Evolutionary conservation across 2,113 vertebrate genomes (phyloP), one percentile per base, ranked within the genome.

Genomic region (Silurus glanis): DNA sequence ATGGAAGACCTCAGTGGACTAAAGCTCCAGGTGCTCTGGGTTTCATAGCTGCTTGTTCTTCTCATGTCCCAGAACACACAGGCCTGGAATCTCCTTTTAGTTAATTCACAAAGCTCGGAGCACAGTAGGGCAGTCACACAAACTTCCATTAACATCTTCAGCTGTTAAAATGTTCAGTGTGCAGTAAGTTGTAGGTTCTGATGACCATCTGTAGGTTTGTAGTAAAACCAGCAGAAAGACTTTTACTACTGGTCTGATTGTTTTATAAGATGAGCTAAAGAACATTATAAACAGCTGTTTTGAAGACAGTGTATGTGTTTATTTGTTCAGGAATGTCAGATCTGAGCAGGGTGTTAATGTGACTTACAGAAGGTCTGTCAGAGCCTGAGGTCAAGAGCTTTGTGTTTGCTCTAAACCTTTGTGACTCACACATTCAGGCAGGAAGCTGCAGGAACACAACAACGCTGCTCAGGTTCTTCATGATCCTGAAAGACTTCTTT

Each of bases 361-460:
- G 55, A 21, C 23, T 51, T 56, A 9, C 55, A 83, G 55, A 37
- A 47, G 62, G 71, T 69, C 45, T 55, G 85, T 80, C 58, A 2
- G 81, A 67, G 79, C 74, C 80, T 45, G 3, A 51, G 66, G 74
- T 80, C 79, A 83, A 81, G 56, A 87, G 87, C 75, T 74, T 55
- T 5, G 10, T 88, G 83, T 85, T 81, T 80, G 51, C 45, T 17
- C 23, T 25, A 62, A 17, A 64, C n/a, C 75, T 80, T 86, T 45
- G 80, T 88, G n/a, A 74, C 21, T 83, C 25, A 51, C 28, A 72
- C 67, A 53, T 84, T 83, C 25, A 55, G 88, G 53, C 86, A 89
- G 86, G 67, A 87, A 69, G 45, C 55, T 62, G 58, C 37, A 37
- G 37, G 37, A 78, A 84, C 51, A 85, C 58, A 49, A 74, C 56